Conservation (phyloP, 2,888 invertebrate species). For the Brassicogethes aeneus region DNA sequence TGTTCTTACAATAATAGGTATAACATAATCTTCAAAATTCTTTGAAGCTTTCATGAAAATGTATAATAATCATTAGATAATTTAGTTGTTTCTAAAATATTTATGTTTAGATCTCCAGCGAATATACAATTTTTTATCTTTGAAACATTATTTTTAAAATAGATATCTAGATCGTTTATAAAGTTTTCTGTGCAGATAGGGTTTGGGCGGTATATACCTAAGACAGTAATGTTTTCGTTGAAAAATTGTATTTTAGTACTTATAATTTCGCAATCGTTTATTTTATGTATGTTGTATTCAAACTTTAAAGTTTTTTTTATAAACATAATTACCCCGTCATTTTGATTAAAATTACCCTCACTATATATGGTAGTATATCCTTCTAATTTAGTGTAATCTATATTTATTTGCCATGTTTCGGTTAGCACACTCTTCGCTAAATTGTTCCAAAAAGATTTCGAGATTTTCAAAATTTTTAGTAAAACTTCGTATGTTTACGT, state of each 20-base stretch:
- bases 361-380: background rate
- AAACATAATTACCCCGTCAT: background rate
- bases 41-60: background rate
- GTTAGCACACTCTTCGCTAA: no score
- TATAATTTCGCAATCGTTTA: background rate
- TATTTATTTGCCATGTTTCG: background rate
- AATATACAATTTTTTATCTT: no score
- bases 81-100: background rate
- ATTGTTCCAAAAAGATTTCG: no score
- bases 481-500: no score
- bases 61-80: background rate
- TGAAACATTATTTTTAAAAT: background rate
- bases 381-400: background rate
- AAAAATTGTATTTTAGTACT: background rate
- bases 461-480: no score
- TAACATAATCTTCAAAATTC: no score
- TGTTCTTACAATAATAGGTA: no score
- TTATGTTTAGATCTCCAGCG: background rate
- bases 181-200: background rate
- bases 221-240: background rate
- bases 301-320: background rate
- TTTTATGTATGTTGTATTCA: background rate
- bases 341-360: background rate
- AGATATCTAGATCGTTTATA: background rate
- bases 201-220: background rate